phyloP scores from a whole-genome alignment of 2,113 vertebrate species.

The Pangasianodon hypophthalmus region DNA sequence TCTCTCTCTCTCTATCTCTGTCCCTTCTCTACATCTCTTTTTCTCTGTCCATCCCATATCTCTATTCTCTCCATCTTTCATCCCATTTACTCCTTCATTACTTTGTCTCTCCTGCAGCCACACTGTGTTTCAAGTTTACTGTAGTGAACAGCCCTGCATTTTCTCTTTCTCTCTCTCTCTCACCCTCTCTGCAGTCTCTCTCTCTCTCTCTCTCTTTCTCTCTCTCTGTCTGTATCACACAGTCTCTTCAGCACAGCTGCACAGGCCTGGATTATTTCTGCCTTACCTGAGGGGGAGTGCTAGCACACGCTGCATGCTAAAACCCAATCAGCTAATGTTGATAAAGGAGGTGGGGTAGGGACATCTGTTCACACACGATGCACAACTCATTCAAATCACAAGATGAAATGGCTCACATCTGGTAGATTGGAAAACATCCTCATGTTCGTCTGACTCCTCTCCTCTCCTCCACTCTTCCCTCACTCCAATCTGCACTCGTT shows the following conservation, averaged over 20 bases:
- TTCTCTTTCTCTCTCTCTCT: not conserved
- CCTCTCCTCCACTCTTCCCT: constrained; percentile 53
- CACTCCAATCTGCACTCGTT: constrained; percentile 54
- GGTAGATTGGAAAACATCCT: constrained; percentile 76
- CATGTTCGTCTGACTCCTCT: constrained; percentile 43
- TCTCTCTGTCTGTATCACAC: not conserved
- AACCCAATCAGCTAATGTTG: constrained; percentile 84
- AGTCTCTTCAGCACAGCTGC: constrained; percentile 69
- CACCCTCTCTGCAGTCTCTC: not conserved
- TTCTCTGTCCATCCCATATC: not conserved
- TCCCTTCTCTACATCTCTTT: not conserved
- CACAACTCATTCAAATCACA: constrained; percentile 82
- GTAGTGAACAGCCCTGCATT: constrained; percentile 43
- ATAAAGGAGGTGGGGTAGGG: constrained; percentile 80
- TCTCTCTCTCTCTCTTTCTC: constrained; percentile 1
- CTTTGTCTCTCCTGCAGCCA: not conserved
- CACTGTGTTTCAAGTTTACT: constrained; percentile 54
- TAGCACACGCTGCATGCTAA: constrained; percentile 75
- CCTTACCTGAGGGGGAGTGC: constrained; percentile 79
- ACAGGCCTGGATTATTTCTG: constrained; percentile 75
- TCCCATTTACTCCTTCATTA: not conserved
- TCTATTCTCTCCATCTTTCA: not conserved
- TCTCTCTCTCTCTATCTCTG: not conserved
- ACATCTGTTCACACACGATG: constrained; percentile 83
- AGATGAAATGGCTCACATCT: constrained; percentile 83